Conservation (phyloP, 2,888 invertebrate genomes). For the Petrolisthes cinctipes region DNA sequence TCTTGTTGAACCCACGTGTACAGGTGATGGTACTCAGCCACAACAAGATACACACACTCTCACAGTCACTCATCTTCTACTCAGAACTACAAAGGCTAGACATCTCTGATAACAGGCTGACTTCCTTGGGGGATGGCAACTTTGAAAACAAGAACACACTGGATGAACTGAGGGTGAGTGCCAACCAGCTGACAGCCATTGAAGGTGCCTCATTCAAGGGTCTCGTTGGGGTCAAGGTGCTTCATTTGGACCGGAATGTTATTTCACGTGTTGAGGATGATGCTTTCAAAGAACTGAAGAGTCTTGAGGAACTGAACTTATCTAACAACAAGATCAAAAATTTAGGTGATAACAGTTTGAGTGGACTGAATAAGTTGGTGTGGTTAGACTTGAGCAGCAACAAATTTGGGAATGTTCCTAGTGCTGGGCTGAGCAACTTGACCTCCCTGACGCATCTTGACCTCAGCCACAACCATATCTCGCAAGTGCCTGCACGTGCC, state of each 20-base stretch:
- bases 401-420: slow-evolving; percentile 53
- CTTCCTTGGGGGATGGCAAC: slow-evolving; percentile 83
- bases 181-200: slow-evolving; percentile 72
- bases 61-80: slow-evolving; percentile 84
- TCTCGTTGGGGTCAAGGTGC: slow-evolving; percentile 72
- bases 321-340: slow-evolving; percentile 82
- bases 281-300: slow-evolving; percentile 83
- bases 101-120: slow-evolving; percentile 84
- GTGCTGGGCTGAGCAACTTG: slow-evolving; percentile 45
- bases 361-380: slow-evolving; percentile 75
- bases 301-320: slow-evolving; percentile 81
- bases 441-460: slow-evolving; percentile 51
- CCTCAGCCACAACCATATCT: slow-evolving; percentile 63
- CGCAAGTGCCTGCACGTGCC: slow-evolving; percentile 62
- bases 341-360: slow-evolving; percentile 77
- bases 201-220: slow-evolving; percentile 42
- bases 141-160: slow-evolving; percentile 84
- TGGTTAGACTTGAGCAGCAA: slow-evolving; percentile 57
- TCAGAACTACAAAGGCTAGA: slow-evolving; percentile 84
- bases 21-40: slow-evolving; percentile 81
- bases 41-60: slow-evolving; percentile 84
- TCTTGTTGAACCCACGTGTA: slow-evolving; percentile 83
- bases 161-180: slow-evolving; percentile 81
- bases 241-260: slow-evolving; percentile 84
- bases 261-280: slow-evolving; percentile 80